These are phyloP conservation scores for Turritopsis rubra DNA, from an alignment of 30 jellyfish, hydroid and myxozoan species.

Conservation along the genomic window DNA sequence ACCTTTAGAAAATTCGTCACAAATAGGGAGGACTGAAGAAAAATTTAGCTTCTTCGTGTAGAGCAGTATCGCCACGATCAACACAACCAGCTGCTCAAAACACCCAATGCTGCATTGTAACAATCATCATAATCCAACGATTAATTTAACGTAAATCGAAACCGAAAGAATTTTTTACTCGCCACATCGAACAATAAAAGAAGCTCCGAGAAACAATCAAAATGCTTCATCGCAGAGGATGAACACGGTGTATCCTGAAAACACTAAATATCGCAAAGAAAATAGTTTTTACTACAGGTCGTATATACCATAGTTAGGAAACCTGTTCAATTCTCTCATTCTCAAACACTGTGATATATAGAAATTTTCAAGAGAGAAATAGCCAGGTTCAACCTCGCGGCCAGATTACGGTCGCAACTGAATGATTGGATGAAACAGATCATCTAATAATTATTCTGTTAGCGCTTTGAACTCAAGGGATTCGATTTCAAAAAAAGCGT, in stretches of 20 bases:
- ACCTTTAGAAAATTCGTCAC: not conserved
- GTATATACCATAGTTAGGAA: no score
- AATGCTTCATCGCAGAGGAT: not conserved
- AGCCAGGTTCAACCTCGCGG: no score
- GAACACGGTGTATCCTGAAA: not conserved
- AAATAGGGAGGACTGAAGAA: not conserved
- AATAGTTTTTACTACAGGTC: no score
- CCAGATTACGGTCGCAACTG: no score
- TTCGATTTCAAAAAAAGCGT: no score
- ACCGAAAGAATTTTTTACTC: not conserved
- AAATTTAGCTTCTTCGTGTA: not conserved
- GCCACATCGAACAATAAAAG: not conserved
- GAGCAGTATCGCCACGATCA: not conserved
- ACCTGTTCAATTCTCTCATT: no score
- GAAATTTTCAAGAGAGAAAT: no score
- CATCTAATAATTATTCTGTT: no score
- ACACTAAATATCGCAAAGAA: no score
- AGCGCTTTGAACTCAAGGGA: no score
- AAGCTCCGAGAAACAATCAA: not conserved
- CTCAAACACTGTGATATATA: no score
- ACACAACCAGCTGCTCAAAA: not conserved
- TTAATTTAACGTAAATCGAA: not conserved
- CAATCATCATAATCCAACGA: not conserved
- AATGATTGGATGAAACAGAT: no score
- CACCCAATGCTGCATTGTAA: not conserved